Conservation (phyloP, 2,888 invertebrate species). For the Diplolepis rosae region DNA sequence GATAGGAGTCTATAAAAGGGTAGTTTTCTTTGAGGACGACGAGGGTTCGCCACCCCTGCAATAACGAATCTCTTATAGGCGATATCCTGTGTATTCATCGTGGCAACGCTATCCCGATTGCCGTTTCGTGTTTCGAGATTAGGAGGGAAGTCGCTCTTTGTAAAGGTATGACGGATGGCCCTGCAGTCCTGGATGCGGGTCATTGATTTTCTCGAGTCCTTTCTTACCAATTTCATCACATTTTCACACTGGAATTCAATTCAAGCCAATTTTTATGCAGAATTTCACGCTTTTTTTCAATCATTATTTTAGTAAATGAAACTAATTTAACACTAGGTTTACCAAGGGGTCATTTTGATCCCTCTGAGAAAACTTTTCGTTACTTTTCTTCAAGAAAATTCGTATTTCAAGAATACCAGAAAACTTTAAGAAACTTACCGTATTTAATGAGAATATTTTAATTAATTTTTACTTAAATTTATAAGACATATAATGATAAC, state of each 20-base stretch:
- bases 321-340: too few species aligned
- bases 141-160: conserved; percentile 52
- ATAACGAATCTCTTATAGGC: conserved; percentile 48
- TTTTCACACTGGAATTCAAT: neutral
- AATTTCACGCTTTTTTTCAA: too few species aligned
- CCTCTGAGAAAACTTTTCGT: too few species aligned
- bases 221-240: neutral
- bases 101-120: conserved; percentile 47
- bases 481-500: too few species aligned
- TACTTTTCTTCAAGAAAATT: too few species aligned
- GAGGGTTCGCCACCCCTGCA: conserved; percentile 34
- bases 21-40: conserved; percentile 5
- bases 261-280: neutral
- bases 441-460: too few species aligned
- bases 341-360: too few species aligned
- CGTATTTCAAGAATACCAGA: too few species aligned
- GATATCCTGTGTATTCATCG: conserved; percentile 48
- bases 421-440: too few species aligned
- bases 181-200: conserved; percentile 39
- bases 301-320: too few species aligned
- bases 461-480: too few species aligned
- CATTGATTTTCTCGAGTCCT: conserved; percentile 33
- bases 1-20: conserved; percentile 23
- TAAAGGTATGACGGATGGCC: conserved; percentile 52
- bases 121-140: conserved; percentile 57